These are phyloP conservation scores for Drosophila suboccidentalis DNA, from an alignment of 2,888 invertebrate genomes.

Conservation along the genomic window DNA sequence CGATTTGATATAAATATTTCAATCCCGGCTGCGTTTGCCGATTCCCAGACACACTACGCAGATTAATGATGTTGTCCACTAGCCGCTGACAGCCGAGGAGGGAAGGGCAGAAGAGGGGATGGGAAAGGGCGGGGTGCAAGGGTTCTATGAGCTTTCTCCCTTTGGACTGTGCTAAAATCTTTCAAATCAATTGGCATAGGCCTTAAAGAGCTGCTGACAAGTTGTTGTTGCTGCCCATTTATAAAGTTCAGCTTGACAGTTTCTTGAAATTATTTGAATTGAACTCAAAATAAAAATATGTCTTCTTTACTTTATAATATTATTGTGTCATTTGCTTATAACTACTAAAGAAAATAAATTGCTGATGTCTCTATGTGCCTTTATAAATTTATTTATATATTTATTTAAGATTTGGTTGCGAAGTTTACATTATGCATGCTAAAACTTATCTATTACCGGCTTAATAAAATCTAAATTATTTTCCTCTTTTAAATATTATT, in stretches of 20 bases:
- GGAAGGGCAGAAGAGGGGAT: background rate
- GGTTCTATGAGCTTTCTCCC: constrained; percentile 20
- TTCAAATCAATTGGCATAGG: constrained; percentile 23
- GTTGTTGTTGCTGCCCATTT: constrained; percentile 12
- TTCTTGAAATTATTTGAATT: background rate
- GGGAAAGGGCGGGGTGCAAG: background rate
- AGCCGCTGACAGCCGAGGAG: constrained; percentile 67
- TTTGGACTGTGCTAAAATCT: constrained; percentile 15
- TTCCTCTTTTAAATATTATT: background rate
- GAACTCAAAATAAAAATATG: background rate
- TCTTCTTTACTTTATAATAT: background rate
- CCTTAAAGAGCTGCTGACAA: constrained; percentile 62
- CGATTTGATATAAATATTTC: constrained; percentile 82
- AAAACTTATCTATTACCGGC: too few species aligned
- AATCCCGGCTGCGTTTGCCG: constrained; percentile 56
- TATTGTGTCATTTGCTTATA: background rate
- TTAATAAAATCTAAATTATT: background rate
- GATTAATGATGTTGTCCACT: constrained; percentile 74
- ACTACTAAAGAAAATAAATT: too few species aligned
- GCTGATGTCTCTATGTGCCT: too few species aligned
- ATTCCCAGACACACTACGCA: constrained; percentile 50
- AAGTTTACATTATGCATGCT: too few species aligned
- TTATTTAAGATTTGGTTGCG: too few species aligned
- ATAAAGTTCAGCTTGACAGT: background rate
- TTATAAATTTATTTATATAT: too few species aligned